Base-by-base conservation (phyloP, 2,888 invertebrate genomes). In the Orgyia antiqua region DNA sequence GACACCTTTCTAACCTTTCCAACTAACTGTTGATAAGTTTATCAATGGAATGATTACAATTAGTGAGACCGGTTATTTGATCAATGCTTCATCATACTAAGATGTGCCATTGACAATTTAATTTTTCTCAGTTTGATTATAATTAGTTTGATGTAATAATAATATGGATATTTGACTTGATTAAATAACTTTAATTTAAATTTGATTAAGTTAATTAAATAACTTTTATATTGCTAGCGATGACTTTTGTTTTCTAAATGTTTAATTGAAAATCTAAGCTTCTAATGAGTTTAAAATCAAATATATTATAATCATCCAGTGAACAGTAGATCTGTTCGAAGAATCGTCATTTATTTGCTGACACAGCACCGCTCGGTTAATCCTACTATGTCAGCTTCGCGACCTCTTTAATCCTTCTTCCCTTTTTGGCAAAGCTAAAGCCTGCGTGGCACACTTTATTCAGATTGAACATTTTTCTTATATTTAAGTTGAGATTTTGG, bases 381-480 rank as follows among this genome's bases (percentile, higher is more conserved):
- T 79, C 82, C 75, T 65, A 60, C 76, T 69, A 71, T 70, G 78
- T 78, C 80, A 76, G 73, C 71, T 63, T 66, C 65, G 71, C 74
- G 73, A 78, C 79, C 79, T 77, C 69, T 60, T 67, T 78, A 79
- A 82, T 78, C 79, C 75, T 70, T 68, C 71, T 72, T 70, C 63
- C 68, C 68, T 69, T 64, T 73, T 63, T 51, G 63, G 52, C 51
- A 68, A 68, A 68, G 57, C 64, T 55, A 56, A 62, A 68, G 57
- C 53, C 54, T 53, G 48, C 45, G 56, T 59, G 64, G 55, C 61
- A 56, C 50, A 54, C 61, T 68, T 71, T 74, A 70, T 71, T 65
- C 62, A 61, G 66, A 71, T 68, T 65, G 53, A 55, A 57, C 46
- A 51, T 61, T 63, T 62, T 61, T 54, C 45, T 42, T 42, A 45